Evolutionary conservation across 2,888 invertebrate genomes (phyloP).

Genomic region (Ectropis crepuscularia): DNA sequence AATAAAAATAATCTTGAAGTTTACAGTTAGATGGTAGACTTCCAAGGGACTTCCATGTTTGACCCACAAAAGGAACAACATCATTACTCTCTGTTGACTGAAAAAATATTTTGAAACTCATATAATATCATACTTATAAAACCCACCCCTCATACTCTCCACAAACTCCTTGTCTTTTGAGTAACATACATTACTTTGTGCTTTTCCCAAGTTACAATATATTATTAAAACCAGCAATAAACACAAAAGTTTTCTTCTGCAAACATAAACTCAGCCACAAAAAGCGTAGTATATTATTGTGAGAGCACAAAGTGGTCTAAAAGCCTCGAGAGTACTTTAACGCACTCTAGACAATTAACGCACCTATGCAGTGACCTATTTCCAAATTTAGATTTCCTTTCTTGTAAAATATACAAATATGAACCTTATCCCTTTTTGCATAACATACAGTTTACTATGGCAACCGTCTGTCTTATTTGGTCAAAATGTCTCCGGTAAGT

Average conservation of each 20-base stretch:
- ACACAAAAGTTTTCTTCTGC: not conserved
- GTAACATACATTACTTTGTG: too few relatives aligned
- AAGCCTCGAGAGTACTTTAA: slow-evolving; percentile 55
- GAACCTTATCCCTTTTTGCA: not conserved
- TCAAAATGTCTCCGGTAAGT: slow-evolving; percentile 2
- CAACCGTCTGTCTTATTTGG: slow-evolving; percentile 5
- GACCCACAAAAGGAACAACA: not conserved
- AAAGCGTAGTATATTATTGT: slow-evolving; percentile 14
- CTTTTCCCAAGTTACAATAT: too few relatives aligned
- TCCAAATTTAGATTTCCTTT: slow-evolving; percentile 58
- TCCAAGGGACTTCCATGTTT: too few relatives aligned
- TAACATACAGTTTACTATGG: slow-evolving; percentile 6
- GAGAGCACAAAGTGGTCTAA: slow-evolving; percentile 41
- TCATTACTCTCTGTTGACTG: too few relatives aligned
- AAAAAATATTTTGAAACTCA: too few relatives aligned
- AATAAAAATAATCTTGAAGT: too few relatives aligned
- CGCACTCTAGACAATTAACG: slow-evolving; percentile 61
- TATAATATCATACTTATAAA: not conserved
- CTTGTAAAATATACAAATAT: slow-evolving; percentile 15
- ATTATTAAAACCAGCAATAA: not conserved
- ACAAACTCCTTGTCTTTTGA: too few relatives aligned
- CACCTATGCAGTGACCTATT: slow-evolving; percentile 59
- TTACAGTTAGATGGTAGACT: too few relatives aligned
- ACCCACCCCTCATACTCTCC: too few relatives aligned
- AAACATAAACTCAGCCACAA: slow-evolving; percentile 6